These are phyloP conservation scores for Equus quagga DNA, from an alignment of 2,113 vertebrate genomes.

Conservation along the genomic window DNA sequence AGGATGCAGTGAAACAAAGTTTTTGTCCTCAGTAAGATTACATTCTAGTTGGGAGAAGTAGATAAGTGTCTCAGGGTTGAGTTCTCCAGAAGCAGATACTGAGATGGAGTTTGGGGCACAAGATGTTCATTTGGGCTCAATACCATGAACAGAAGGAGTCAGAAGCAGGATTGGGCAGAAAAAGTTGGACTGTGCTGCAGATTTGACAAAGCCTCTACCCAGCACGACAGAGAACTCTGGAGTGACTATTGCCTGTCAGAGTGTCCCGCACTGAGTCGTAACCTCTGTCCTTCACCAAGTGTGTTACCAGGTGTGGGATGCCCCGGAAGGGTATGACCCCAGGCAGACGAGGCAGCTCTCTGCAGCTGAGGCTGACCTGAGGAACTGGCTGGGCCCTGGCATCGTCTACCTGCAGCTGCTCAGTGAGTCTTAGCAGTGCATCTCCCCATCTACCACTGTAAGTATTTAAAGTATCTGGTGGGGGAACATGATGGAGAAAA, in stretches of 20 bases:
- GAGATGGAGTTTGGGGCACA: neutral
- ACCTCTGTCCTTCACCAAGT: neutral
- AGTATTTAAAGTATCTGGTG: neutral
- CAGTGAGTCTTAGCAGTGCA: neutral
- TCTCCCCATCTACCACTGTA: neutral
- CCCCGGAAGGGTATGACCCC: neutral
- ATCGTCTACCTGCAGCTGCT: neutral
- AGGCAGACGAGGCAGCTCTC: neutral
- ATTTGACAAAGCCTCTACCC: neutral
- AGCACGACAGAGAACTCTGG: too few relatives aligned
- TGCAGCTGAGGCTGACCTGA: neutral
- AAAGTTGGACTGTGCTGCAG: neutral
- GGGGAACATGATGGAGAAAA: neutral
- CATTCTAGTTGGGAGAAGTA: neutral
- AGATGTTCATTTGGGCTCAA: neutral
- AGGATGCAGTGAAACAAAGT: neutral
- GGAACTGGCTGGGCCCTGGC: neutral
- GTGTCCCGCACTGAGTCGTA: accelerated
- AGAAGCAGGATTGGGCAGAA: neutral
- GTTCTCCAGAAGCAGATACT: neutral
- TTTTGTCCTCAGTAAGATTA: neutral
- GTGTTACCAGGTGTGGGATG: neutral
- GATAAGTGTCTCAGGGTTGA: neutral
- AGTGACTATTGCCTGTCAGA: neutral
- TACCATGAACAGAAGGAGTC: neutral